Evolutionary conservation across 2,113 vertebrate species (phyloP), one percentile per base, ranked within the genome.

Genomic region (Platichthys flesus): DNA sequence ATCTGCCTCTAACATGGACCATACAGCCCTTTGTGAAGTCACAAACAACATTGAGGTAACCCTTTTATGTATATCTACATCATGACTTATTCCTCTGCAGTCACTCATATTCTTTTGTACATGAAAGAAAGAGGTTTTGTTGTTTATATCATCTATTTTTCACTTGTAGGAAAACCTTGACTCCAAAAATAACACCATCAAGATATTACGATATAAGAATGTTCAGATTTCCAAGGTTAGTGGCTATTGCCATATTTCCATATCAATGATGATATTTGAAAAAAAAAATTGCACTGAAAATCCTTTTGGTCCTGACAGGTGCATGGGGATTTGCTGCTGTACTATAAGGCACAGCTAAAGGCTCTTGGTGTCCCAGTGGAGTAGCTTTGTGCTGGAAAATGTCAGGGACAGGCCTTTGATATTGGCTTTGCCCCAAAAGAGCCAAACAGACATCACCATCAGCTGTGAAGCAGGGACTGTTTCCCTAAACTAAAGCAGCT

Each of bases 1-100:
- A 0, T 87, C 95, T 0, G 91, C 93, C 58, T 94, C 96, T 26
- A 96, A 93, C 76, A 81, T 97, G 0, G 96, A 97, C 65, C 95
- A 93, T 0, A 74, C 81, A 0, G 92, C 95, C 3, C 87, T 97
- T 3, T 85, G 83, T 1, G 85, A 90, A 15, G 77, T 96, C 82
- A 95, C 93, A 0, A 90, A 81, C 21, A 96, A 95, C 81, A 87
- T 95, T 7, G 94, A 97, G 97, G 97, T 98, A 18, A 93, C n/a
- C 23, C 9, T 23, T 23, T 14, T 10, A 7, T 61, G 7, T 31
- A 7, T 31, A 31, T 31, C 31, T 31, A 37, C n/a, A n/a, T 9
- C 28, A 2, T 16, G 31, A 26, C 9, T 67, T 58, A 8, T 3
- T 57, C 40, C 2, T 49, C 18, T 20, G 15, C 49, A 20, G 55